Evolutionary conservation across 2,888 invertebrate genomes (phyloP).

Genomic region (Blomia tropicalis): DNA sequence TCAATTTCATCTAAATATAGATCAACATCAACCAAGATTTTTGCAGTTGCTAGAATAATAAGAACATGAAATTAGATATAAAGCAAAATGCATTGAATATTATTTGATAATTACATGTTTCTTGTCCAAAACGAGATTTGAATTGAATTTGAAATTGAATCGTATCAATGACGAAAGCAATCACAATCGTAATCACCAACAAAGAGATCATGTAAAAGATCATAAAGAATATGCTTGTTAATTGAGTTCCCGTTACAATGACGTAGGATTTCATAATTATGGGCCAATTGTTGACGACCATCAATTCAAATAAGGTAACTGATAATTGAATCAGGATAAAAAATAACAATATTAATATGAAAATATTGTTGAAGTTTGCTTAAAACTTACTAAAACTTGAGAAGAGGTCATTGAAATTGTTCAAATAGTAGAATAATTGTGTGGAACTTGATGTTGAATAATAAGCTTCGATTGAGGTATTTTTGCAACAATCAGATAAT

Average conservation of each 20-base stretch:
- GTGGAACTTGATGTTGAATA: conserved; percentile 46
- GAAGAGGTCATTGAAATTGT: conserved; percentile 63
- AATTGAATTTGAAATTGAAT: conserved; percentile 75
- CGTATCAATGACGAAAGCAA: conserved; percentile 71
- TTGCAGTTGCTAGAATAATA: not conserved
- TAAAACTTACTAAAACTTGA: conserved; percentile 44
- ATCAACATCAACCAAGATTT: not conserved
- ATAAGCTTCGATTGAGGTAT: conserved; percentile 67
- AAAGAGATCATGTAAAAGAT: conserved; percentile 70
- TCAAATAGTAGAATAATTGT: conserved; percentile 68
- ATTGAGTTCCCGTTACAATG: conserved; percentile 40
- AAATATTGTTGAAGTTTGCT: conserved; percentile 2
- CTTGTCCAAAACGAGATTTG: conserved; percentile 39
- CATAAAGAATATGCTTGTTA: conserved; percentile 70
- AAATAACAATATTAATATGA: no score
- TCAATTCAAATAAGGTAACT: conserved; percentile 71
- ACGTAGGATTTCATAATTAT: conserved; percentile 60
- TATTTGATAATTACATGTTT: no score
- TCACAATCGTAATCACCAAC: conserved; percentile 74
- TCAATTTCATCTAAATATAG: not conserved
- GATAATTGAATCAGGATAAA: conserved; percentile 28
- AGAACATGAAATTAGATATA: not conserved
- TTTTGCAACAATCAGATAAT: conserved; percentile 62
- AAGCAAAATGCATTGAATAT: no score
- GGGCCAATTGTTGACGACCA: conserved; percentile 79